phyloP scores from a whole-genome alignment of 1,140 invertebrate species.

The Ylistrum balloti region DNA sequence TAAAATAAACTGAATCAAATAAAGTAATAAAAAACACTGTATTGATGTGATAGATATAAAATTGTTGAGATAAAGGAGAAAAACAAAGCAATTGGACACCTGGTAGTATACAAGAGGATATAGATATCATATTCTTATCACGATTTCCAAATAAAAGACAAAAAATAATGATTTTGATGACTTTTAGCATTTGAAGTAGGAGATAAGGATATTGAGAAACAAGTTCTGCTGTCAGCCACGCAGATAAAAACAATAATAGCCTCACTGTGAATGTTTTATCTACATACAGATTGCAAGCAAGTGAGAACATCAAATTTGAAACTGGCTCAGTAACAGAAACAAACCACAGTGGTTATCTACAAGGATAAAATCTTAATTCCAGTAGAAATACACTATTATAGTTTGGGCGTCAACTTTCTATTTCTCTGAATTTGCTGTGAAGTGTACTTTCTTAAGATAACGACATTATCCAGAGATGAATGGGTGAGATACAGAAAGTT shows the following conservation, averaged over 20 bases:
- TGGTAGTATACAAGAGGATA: neutral
- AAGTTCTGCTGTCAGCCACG: neutral
- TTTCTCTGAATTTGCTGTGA: neutral
- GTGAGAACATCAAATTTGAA: constrained; percentile 35
- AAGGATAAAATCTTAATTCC: neutral
- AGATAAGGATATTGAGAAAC: neutral
- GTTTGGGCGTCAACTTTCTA: constrained; percentile 9
- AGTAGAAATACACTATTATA: neutral
- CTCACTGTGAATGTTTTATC: neutral
- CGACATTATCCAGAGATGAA: neutral
- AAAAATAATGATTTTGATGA: neutral
- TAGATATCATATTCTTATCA: neutral
- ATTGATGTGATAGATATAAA: too few relatives aligned
- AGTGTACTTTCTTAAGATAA: neutral
- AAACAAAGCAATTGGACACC: neutral
- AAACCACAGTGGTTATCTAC: constrained; percentile 1
- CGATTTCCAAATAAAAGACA: neutral
- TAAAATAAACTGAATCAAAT: too few relatives aligned
- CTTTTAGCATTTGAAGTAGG: neutral
- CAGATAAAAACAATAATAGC: neutral
- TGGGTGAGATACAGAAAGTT: neutral
- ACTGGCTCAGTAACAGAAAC: neutral
- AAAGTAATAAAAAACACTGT: too few relatives aligned
- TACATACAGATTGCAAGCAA: neutral
- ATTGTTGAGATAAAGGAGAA: too few relatives aligned